These are phyloP conservation scores for Ephestia elutella DNA, from an alignment of 1,140 invertebrate genomes.

Conservation along the genomic window DNA sequence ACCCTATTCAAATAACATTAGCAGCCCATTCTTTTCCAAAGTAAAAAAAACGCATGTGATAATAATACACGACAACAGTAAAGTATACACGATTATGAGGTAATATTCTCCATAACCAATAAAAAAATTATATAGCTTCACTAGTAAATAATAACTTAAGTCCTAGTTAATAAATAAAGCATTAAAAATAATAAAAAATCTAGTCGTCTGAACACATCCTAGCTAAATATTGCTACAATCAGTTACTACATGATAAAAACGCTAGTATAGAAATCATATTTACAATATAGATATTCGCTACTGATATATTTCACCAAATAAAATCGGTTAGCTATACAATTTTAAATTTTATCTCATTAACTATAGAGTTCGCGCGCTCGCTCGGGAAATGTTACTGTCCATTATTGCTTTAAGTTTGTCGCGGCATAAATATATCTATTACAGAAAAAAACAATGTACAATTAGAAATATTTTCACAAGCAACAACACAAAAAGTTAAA, in stretches of 20 bases:
- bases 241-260: slow-evolving; percentile 53
- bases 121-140: slow-evolving; percentile 11
- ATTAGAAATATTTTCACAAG: too few species aligned
- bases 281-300: slow-evolving; percentile 54
- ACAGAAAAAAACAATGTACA: background rate
- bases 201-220: slow-evolving; percentile 64
- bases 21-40: slow-evolving; percentile 16
- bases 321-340: slow-evolving; percentile 62
- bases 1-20: slow-evolving; percentile 18
- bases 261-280: slow-evolving; percentile 61
- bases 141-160: slow-evolving; percentile 16
- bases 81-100: slow-evolving; percentile 19
- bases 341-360: slow-evolving; percentile 42
- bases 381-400: background rate
- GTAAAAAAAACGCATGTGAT: slow-evolving; percentile 8
- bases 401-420: background rate
- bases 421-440: background rate
- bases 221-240: slow-evolving; percentile 64
- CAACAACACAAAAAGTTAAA: too few species aligned
- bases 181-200: slow-evolving; percentile 50
- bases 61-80: slow-evolving; percentile 1
- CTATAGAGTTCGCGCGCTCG: slow-evolving; percentile 17
- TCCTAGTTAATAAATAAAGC: slow-evolving; percentile 44
- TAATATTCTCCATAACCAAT: slow-evolving; percentile 24
- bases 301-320: slow-evolving; percentile 48